Percentiles rank a stretch among this genome's conserved stretches.
Evolutionary conservation across 2,797 vertebrate species (phyloP).

Genomic region (Phyllotis vaccarum): DNA sequence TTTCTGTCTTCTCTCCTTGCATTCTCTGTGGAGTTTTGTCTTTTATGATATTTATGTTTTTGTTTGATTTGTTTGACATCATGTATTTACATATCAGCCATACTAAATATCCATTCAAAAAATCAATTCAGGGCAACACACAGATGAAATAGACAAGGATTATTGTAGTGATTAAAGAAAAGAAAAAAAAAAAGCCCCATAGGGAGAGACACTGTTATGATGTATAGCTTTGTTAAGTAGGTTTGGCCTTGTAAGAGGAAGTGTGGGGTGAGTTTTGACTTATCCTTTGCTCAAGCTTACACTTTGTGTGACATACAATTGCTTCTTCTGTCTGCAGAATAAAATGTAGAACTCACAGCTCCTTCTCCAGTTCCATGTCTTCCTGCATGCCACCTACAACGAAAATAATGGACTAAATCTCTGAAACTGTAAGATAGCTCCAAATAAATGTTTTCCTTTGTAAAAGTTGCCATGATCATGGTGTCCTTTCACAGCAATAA

Average conservation of each 20-base stretch:
- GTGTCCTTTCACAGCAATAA: not conserved
- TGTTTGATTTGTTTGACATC: not conserved
- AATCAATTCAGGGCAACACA: not conserved
- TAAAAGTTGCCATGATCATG: not conserved
- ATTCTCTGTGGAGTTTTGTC: not conserved
- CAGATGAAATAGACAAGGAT: not conserved
- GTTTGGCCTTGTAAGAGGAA: not conserved
- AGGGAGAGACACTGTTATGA: not conserved
- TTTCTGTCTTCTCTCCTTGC: not conserved
- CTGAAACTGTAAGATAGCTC: not conserved
- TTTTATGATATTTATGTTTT: not conserved
- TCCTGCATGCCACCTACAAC: not conserved
- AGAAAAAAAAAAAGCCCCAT: not conserved
- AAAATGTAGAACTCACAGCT: not conserved
- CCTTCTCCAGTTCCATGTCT: not conserved
- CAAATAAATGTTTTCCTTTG: not conserved
- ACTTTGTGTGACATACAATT: not conserved
- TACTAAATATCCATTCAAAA: not conserved
- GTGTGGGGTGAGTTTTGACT: not conserved
- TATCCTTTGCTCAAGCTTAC: not conserved
- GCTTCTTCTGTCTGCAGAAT: not conserved
- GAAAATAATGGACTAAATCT: not conserved
- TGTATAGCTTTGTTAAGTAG: too few relatives aligned
- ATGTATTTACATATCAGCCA: not conserved
- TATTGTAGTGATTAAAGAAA: not conserved